Base-by-base conservation (phyloP, 2,888 invertebrate species). In the Rhopalosiphum nymphaeae region DNA sequence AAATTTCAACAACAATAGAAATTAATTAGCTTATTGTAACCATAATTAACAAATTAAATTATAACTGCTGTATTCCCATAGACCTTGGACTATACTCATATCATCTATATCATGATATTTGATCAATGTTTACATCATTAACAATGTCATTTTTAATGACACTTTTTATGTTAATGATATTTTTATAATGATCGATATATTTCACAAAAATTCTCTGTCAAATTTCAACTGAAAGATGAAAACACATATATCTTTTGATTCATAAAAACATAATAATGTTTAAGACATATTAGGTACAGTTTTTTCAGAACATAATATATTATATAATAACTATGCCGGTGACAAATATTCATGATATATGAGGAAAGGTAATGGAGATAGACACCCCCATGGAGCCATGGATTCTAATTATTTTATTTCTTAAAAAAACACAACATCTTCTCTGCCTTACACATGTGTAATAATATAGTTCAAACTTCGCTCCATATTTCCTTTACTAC, bases 81-180 rank as follows among this genome's bases (percentile, higher is more conserved):
- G 93, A 44, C 89, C 89, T 84, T 89, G 78, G 49, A 89, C 5
- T 56, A 84, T 56, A 84, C 44, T 56, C 26, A 46, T 42, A 89
- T 93, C 89, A 44, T 53, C 89, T 44, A 42, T 36, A 26, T 56
- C n/a, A n/a, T n/a, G n/a, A n/a, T n/a, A n/a, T n/a, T n/a, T n/a
- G n/a, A 56, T 84, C 42, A 84, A 93, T 93, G 84, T 93, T 89
- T 89, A 56, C 89, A 93, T 13, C 25, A 10, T 89, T 61, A 44
- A 92, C 53, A 49, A 53, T 88, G 42, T 44, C 16, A 13, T 44
- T 86, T 46, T 46, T 92, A 92, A 92, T 87, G 86, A 67, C 49
- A 61, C 7, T 42, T 91, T 90, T 84, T 53, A 42, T 91, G 29
- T 89, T 29, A 29, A 84, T 53, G 29, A 42, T 91, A 56, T 84